Percentiles rank a stretch among this genome's conserved stretches.
Evolutionary conservation across 2,113 vertebrate genomes (phyloP).

Genomic region (Callipepla californica): DNA sequence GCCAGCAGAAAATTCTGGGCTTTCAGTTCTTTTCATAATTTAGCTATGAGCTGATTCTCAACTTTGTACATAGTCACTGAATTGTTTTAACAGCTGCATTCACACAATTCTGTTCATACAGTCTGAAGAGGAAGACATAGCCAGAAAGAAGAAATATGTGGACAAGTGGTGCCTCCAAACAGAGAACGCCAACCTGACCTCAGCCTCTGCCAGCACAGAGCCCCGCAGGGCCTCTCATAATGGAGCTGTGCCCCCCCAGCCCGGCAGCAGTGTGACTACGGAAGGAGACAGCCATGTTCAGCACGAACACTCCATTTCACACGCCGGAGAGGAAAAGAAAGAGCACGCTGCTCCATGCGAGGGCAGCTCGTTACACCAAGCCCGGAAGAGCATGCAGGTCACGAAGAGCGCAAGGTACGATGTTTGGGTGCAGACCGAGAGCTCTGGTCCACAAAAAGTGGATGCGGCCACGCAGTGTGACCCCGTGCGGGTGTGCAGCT

Average conservation of each 20-base stretch:
- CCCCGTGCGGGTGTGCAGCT: slow-evolving; percentile 24
- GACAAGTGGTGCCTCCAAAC: neutral
- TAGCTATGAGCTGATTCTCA: neutral
- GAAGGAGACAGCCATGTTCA: neutral
- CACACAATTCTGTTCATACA: slow-evolving; percentile 47
- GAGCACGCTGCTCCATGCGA: neutral
- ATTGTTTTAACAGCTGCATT: neutral
- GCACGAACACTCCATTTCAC: neutral
- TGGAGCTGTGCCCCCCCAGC: neutral
- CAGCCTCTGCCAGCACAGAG: neutral
- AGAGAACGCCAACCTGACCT: neutral
- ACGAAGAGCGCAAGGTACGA: slow-evolving; percentile 21
- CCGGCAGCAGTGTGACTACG: neutral
- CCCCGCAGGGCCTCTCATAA: neutral
- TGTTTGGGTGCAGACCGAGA: slow-evolving; percentile 79
- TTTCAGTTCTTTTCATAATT: neutral
- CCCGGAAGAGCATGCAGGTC: neutral
- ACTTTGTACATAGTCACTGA: neutral
- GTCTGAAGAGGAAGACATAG: slow-evolving; percentile 68
- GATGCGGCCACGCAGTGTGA: slow-evolving; percentile 82
- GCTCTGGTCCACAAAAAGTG: neutral
- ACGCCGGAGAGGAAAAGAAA: neutral
- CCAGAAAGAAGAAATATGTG: neutral
- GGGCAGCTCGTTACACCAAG: neutral
- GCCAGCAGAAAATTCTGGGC: neutral